phyloP scores from a whole-genome alignment of 2,797 vertebrate genomes.

The Cynopterus sphinx region DNA sequence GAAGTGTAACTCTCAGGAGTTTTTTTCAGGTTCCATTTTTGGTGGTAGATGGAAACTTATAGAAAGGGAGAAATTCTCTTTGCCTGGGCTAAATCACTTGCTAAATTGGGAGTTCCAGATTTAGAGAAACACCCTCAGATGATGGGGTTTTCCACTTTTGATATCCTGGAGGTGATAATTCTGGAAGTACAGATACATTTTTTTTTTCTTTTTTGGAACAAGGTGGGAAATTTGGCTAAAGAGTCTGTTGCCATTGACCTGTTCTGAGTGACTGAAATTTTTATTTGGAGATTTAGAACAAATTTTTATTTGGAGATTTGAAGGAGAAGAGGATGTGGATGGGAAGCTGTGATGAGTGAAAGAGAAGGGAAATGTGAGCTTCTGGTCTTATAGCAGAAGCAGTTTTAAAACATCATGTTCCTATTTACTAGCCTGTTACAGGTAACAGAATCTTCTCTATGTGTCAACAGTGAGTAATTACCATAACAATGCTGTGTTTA shows the following conservation, averaged over 20 bases:
- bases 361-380: not conserved
- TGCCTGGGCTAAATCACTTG: not conserved
- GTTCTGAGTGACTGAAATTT: not conserved
- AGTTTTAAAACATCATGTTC: not conserved
- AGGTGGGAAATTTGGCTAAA: not conserved
- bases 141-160: not conserved
- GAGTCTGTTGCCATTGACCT: not conserved
- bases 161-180: not conserved
- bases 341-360: not conserved
- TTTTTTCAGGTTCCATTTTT: not conserved
- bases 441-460: constrained; percentile 50
- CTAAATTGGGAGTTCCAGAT: constrained; percentile 63
- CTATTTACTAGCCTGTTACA: constrained; percentile 9
- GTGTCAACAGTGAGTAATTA: constrained; percentile 58
- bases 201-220: constrained; percentile 28
- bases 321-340: not conserved
- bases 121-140: constrained; percentile 18
- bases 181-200: constrained; percentile 16
- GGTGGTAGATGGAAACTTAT: not conserved
- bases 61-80: constrained; percentile 39
- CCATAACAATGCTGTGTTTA: not conserved
- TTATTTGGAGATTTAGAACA: not conserved
- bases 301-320: not conserved
- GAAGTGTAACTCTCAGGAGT: not conserved
- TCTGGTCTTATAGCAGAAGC: not conserved